Percentiles rank a stretch among this genome's conserved stretches.
Evolutionary conservation across 2,797 vertebrate species (phyloP).

Genomic region (Pagetopsis macropterus): DNA sequence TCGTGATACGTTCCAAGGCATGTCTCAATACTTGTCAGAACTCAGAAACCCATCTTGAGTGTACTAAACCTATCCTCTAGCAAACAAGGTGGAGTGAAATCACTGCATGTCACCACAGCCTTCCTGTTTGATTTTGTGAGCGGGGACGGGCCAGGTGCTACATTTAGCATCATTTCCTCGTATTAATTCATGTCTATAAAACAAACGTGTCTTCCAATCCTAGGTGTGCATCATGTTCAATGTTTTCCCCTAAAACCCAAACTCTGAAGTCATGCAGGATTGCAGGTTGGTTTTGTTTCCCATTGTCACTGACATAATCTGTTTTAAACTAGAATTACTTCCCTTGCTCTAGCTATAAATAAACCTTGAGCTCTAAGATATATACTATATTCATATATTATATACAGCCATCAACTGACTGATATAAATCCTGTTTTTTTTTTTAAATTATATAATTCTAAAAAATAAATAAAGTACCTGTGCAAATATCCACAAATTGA

Average conservation of each 20-base stretch:
- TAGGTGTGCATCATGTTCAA: slow-evolving; percentile 68
- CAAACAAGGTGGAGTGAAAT: slow-evolving; percentile 56
- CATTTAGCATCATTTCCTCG: slow-evolving; percentile 53
- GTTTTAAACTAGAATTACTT: slow-evolving; percentile 84
- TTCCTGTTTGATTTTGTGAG: slow-evolving; percentile 57
- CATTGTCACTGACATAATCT: slow-evolving; percentile 84
- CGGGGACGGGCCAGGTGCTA: slow-evolving; percentile 37
- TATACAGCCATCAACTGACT: slow-evolving; percentile 84
- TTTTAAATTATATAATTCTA: slow-evolving; percentile 83
- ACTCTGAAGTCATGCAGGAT: slow-evolving; percentile 84
- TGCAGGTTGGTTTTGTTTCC: slow-evolving; percentile 83
- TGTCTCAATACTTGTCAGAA: slow-evolving; percentile 45
- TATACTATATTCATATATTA: slow-evolving; percentile 89
- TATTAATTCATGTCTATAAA: slow-evolving; percentile 54
- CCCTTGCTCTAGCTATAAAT: slow-evolving; percentile 88
- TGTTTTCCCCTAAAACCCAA: slow-evolving; percentile 68
- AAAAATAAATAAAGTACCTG: slow-evolving; percentile 91
- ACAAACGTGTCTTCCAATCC: slow-evolving; percentile 56
- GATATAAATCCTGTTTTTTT: slow-evolving; percentile 86
- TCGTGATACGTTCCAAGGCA: slow-evolving; percentile 40
- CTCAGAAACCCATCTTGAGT: slow-evolving; percentile 36
- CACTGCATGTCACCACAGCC: slow-evolving; percentile 45
- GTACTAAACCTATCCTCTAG: slow-evolving; percentile 39
- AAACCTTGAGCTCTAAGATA: slow-evolving; percentile 90
- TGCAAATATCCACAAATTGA: slow-evolving; percentile 90